Evolutionary conservation across 2,888 invertebrate genomes (phyloP).

Genomic region (Allacma fusca): DNA sequence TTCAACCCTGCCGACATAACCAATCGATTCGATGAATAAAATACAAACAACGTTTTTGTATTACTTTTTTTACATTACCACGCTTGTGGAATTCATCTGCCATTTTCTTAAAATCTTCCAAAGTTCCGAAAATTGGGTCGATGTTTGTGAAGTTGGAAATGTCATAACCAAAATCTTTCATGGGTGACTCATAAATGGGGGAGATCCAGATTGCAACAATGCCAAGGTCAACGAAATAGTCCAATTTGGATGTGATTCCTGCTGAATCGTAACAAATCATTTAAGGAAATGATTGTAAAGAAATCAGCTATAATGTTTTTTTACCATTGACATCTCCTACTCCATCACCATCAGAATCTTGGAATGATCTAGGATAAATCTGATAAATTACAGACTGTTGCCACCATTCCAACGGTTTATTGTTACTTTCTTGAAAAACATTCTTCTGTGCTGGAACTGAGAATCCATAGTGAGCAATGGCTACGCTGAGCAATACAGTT

Average conservation of each 20-base stretch:
- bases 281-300: no score
- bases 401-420: constrained; percentile 62
- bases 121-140: constrained; percentile 76
- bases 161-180: constrained; percentile 88
- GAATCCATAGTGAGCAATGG: no score
- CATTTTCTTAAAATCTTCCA: constrained; percentile 73
- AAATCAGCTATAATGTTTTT: no score
- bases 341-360: constrained; percentile 64
- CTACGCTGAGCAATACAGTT: no score
- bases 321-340: constrained; percentile 64
- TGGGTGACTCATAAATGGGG: constrained; percentile 83
- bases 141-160: constrained; percentile 79
- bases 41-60: no score
- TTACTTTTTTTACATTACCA: constrained; percentile 59
- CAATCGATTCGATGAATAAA: no score
- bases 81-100: constrained; percentile 67
- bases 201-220: constrained; percentile 83
- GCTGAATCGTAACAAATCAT: constrained; percentile 11
- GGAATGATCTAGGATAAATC: constrained; percentile 63
- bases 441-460: no score
- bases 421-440: no score
- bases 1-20: constrained; percentile 10
- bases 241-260: constrained; percentile 65
- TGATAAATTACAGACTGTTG: constrained; percentile 63
- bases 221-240: constrained; percentile 70